phyloP scores from a whole-genome alignment of 2,888 invertebrate species.

The Lampropteryx suffumata region DNA sequence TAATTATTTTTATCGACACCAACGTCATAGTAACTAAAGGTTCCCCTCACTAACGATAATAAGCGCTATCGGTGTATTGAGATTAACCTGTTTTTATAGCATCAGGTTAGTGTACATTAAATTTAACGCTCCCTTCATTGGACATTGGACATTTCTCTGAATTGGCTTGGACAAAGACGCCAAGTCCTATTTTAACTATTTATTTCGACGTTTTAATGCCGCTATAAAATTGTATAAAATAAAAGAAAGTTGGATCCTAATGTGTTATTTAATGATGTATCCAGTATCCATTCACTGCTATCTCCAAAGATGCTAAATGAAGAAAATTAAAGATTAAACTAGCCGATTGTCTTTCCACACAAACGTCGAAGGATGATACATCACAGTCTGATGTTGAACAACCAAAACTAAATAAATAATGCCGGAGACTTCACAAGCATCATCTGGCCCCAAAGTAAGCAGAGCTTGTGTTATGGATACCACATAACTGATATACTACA shows the following conservation, averaged over 20 bases:
- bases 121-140: conserved; percentile 77
- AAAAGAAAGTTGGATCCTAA: conserved; percentile 4
- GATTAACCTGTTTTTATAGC: conserved; percentile 80
- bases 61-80: conserved; percentile 81
- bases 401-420: too few relatives aligned
- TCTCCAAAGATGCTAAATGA: too few relatives aligned
- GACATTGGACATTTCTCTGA: conserved; percentile 65
- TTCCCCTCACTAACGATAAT: conserved; percentile 64
- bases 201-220: conserved; percentile 47
- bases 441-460: too few relatives aligned
- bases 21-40: conserved; percentile 14
- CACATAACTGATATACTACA: too few relatives aligned
- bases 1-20: conserved; percentile 29
- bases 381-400: too few relatives aligned
- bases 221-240: conserved; percentile 24
- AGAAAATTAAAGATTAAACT: too few relatives aligned
- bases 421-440: too few relatives aligned
- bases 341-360: too few relatives aligned
- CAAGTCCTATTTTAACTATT: conserved; percentile 59
- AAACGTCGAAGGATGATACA: too few relatives aligned
- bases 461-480: too few relatives aligned
- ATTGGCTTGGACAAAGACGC: conserved; percentile 73
- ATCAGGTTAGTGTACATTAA: conserved; percentile 78
- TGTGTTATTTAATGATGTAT: too few relatives aligned
- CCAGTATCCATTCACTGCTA: too few relatives aligned